Evolutionary conservation across 2,888 invertebrate species (phyloP), one percentile per base, ranked within the genome.

Genomic region (Liopterus haemorrhoidalis): DNA sequence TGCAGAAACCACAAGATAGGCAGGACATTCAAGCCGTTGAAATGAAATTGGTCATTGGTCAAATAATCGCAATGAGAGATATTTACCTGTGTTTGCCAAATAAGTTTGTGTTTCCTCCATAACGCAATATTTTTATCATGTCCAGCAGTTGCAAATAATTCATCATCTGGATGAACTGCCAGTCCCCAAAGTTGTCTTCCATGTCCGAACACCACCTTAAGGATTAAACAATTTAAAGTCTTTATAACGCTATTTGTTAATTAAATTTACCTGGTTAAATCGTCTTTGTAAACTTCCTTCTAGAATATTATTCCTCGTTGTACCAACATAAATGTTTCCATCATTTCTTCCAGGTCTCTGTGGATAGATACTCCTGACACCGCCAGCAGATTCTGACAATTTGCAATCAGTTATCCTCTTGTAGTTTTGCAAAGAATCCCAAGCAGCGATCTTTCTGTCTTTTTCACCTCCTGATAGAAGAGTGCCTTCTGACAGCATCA

Each of bases 361-460:
- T 1, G 91, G 90, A 57, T 90, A 90, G 54, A 94, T 85, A 48
- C 87, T 88, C 28, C 91, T 76, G 0, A 93, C 85, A 2, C 90
- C 88, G n/a, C 93, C 93, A 12, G 85, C 85, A 5, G 82, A 76
- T 65, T 91, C 91, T 0, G 90, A 86, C 33, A 93, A 68, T 75
- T 90, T 91, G 0, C 88, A 86, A 59, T 90, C 90, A 0, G 89
- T 88, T 55, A 92, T 87, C 61, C 85, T 80, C 66, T 87, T 89
- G 64, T 91, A 93, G 63, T 89, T 89, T 63, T 90, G 89, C 49
- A 88, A 67, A 0, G 90, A 84, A 62, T 93, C 91, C 94, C 93
- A 94, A 0, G 92, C 91, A 1, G 87, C 87, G 53, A 94, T 86
- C 69, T 88, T 86, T 21, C 90, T 74, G 62, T 91, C 91, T 58